Evolutionary conservation across 2,113 vertebrate species (phyloP), one percentile per base, ranked within the genome.

Genomic region (Gymnobelideus leadbeateri): DNA sequence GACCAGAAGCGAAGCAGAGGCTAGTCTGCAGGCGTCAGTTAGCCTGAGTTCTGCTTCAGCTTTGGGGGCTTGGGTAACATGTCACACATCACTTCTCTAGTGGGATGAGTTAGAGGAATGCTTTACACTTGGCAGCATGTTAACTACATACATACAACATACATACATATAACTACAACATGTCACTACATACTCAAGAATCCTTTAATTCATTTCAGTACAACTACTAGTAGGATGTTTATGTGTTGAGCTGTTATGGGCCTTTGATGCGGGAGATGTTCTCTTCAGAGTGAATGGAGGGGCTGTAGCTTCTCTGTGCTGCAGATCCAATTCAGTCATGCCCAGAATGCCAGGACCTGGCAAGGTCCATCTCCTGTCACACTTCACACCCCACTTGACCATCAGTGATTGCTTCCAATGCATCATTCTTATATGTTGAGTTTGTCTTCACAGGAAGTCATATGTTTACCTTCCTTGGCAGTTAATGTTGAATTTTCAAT

Each of bases 321-420:
- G 92, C 91, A 8, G 24, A 47, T 95, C 31, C 0, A 0, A 7
- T 77, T 93, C 91, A 89, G 94, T 91, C 50, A 37, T 0, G 61
- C 90, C 92, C 91, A 0, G 49, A 90, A 37, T 94, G 95, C 93
- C 47, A 92, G 55, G 68, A 19, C 16, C 37, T 84, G 68, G 68
- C 68, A 21, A 43, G 14, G 52, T 91, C 96, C 93, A 43, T 91
- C 84, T 93, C 46, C 95, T 97, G 52, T 97, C 1, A 3, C 31
- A 92, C 25, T 43, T 96, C 68, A 51, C 0, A 54, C 91, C 90
- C 68, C 94, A 91, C 96, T 96, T 95, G 92, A 91, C 93, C 97
- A 55, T 95, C 91, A 96, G 96, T 96, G 94, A 96, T 97, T 97
- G 96, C 95, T 96, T 96, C 51, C 84, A 37, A 89, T 97, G 97